phyloP scores from a whole-genome alignment of 2,113 vertebrate species.

The Myiagra hebetior region DNA sequence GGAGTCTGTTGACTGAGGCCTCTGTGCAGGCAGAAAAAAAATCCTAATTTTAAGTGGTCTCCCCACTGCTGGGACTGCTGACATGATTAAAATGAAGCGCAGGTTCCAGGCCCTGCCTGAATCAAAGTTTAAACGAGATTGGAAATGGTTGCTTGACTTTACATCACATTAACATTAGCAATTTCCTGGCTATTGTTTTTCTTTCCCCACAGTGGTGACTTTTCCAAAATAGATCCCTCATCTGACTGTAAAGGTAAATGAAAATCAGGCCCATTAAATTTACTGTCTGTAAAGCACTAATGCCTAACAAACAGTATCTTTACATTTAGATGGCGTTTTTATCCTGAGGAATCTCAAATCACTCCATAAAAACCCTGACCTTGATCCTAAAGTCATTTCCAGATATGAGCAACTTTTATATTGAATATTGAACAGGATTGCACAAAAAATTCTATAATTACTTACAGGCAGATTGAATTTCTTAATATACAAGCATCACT shows the following conservation, averaged over 20 bases:
- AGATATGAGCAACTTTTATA: background rate
- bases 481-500: background rate
- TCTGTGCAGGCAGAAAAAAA: background rate
- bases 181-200: slow-evolving; percentile 65
- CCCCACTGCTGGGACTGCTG: slow-evolving; percentile 24
- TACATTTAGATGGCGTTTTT: slow-evolving; percentile 62
- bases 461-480: background rate
- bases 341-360: slow-evolving; percentile 53
- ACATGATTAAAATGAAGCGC: slow-evolving; percentile 54
- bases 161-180: slow-evolving; percentile 61
- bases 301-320: slow-evolving; percentile 61
- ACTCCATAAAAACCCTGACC: slow-evolving; percentile 40
- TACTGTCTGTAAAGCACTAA: slow-evolving; percentile 63
- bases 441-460: background rate
- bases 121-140: slow-evolving; percentile 55
- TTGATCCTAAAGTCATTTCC: slow-evolving; percentile 1
- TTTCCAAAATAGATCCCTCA: slow-evolving; percentile 62
- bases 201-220: slow-evolving; percentile 53
- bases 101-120: slow-evolving; percentile 48
- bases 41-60: slow-evolving; percentile 30
- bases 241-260: slow-evolving; percentile 53
- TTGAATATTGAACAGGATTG: background rate
- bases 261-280: slow-evolving; percentile 61
- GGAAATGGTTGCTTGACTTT: slow-evolving; percentile 62
- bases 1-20: slow-evolving; percentile 37